Evolutionary conservation across 2,113 vertebrate genomes (phyloP), one percentile per base, ranked within the genome.

Genomic region (Heterocephalus glaber): DNA sequence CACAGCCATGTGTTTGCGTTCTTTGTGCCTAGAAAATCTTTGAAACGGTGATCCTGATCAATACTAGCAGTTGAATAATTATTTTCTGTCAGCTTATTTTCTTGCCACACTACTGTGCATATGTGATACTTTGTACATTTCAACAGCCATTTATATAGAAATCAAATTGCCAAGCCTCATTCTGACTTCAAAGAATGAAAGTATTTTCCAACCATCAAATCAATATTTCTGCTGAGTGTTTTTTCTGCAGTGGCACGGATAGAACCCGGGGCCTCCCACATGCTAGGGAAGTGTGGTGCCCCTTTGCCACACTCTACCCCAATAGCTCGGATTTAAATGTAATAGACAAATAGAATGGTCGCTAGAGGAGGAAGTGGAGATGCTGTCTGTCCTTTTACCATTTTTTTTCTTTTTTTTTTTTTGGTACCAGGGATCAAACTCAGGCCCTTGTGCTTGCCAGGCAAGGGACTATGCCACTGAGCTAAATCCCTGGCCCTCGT

Each of bases 11-110:
- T 85, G 94, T 95, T 89, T 76, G 86, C 68, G 92, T 92, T 82
- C 52, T 90, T 84, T 94, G 63, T 77, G 76, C 84, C 74, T 77
- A 65, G 41, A 58, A 86, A 35, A 83, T 70, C 81, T 95, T 96
- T 95, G 38, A 94, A 85, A 41, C 85, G 54, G 83, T 98, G 95
- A 90, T 97, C 72, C 74, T 94, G 87, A 90, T 96, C 63, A 96
- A 95, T 95, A 41, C 86, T 95, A 82, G 70, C 96, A 97, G 93
- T 96, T 96, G 94, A 93, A 60, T 86, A 96, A 83, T 95, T 94
- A 87, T 94, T 97, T 93, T 44, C 97, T 98, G 97, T 96, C 97
- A 95, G 83, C 95, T 95, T 98, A 97, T 97, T 96, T 92, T 98
- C 94, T 95, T 97, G 89, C 68, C 97, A 90, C 70, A 93, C 89